Conservation (phyloP, 2,888 invertebrate genomes). For the Peribatodes rhomboidaria region DNA sequence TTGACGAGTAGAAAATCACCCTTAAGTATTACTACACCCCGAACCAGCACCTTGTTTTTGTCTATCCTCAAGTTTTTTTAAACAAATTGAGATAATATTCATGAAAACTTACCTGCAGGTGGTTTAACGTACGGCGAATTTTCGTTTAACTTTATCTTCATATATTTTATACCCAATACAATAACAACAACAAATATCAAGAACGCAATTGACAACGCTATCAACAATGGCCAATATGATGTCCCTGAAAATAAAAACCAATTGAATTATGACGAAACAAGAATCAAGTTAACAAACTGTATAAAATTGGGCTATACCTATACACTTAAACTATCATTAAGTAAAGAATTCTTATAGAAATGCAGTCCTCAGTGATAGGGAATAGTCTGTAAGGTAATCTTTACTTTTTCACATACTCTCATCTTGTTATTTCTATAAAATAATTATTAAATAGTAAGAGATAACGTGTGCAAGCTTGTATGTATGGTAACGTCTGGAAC, state of each 20-base stretch:
- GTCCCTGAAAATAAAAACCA: constrained; percentile 65
- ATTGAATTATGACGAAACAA: background rate
- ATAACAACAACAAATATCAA: constrained; percentile 78
- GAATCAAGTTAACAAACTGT: background rate
- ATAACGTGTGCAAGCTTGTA: too few relatives aligned
- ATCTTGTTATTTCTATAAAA: too few relatives aligned
- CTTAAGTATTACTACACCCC: too few relatives aligned
- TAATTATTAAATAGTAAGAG: too few relatives aligned
- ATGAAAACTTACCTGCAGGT: constrained; percentile 67
- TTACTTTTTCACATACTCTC: too few relatives aligned
- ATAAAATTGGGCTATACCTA: background rate
- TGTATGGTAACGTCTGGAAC: too few relatives aligned
- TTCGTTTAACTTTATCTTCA: constrained; percentile 78
- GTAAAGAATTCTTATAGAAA: background rate
- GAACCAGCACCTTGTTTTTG: too few relatives aligned
- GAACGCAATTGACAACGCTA: constrained; percentile 76
- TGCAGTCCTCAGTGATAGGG: too few relatives aligned
- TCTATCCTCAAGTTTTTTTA: too few relatives aligned
- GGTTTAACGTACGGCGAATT: constrained; percentile 79
- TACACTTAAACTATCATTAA: background rate
- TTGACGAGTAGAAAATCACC: too few relatives aligned
- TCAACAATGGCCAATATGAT: constrained; percentile 77
- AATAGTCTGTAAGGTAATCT: too few relatives aligned
- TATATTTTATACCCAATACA: constrained; percentile 78
- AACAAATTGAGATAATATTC: background rate